Conservation (phyloP, 2,113 vertebrate species). For the Puffinus mauretanicus region DNA sequence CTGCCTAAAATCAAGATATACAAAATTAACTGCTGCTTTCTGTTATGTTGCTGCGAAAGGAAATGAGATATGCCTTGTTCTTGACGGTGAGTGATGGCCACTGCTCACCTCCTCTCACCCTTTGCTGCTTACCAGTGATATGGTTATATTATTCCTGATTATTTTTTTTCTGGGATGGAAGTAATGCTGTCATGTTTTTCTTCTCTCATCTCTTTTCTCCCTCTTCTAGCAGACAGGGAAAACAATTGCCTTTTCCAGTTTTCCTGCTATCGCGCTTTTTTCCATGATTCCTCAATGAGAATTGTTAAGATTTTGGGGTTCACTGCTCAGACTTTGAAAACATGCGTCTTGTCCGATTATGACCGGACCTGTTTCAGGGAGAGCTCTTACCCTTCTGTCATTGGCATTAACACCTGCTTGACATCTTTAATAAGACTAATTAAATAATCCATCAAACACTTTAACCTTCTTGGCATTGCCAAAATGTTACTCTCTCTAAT, state of each 20-base stretch:
- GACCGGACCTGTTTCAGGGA: neutral
- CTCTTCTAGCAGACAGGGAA: neutral
- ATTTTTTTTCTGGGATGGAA: neutral
- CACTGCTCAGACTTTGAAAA: neutral
- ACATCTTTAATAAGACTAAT: neutral
- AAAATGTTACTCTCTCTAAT: neutral
- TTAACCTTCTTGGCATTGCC: neutral
- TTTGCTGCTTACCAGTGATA: neutral
- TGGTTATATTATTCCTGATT: neutral
- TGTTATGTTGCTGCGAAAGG: neutral
- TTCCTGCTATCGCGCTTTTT: neutral
- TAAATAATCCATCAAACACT: neutral
- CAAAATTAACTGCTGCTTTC: neutral
- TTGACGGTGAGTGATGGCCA: neutral
- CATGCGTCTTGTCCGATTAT: fast-evolving
- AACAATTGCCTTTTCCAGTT: neutral
- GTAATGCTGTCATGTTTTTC: neutral
- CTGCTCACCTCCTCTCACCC: neutral
- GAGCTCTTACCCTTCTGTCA: neutral
- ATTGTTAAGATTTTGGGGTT: neutral
- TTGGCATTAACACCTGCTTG: neutral
- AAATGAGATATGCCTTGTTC: neutral
- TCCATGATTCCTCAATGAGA: neutral
- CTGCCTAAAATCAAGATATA: neutral
- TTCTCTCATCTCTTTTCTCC: neutral